Evolutionary conservation across 2,797 vertebrate genomes (phyloP).

Genomic region (Enteromius radiatus): DNA sequence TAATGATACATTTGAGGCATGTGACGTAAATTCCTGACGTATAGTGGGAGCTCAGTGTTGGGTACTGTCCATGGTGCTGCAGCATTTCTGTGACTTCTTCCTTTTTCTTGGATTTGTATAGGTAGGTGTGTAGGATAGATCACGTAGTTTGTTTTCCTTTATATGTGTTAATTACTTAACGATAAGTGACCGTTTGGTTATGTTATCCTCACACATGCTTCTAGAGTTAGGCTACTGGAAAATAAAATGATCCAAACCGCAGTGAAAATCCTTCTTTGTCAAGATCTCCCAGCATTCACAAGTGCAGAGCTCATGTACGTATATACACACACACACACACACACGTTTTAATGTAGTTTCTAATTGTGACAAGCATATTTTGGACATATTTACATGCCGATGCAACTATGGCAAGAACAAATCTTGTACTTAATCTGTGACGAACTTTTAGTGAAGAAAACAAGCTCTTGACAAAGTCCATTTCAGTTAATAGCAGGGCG

Average conservation of each 20-base stretch:
- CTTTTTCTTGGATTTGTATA: neutral
- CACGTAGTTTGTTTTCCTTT: neutral
- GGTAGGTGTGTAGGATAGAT: neutral
- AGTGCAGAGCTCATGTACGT: neutral
- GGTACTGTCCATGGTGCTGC: slow-evolving; percentile 51
- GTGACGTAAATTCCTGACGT: neutral
- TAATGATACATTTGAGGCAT: neutral
- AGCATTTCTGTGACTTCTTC: neutral
- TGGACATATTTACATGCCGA: too few relatives aligned
- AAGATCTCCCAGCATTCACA: neutral
- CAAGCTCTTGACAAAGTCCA: too few relatives aligned
- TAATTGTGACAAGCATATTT: too few relatives aligned
- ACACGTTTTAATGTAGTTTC: too few relatives aligned
- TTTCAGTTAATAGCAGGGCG: too few relatives aligned
- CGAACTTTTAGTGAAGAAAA: too few relatives aligned
- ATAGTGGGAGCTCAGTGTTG: neutral
- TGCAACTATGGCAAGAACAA: too few relatives aligned
- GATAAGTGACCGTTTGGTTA: neutral
- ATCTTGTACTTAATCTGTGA: too few relatives aligned
- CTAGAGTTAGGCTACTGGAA: neutral
- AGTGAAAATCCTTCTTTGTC: neutral
- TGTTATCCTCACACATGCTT: neutral
- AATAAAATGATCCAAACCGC: neutral
- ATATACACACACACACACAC: neutral
- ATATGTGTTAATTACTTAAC: neutral